A percentile compares a stretch with the other conserved stretches of the same genome.
These are phyloP conservation scores for Oreochromis mossambicus DNA, from an alignment of 2,797 vertebrate species.

Conservation along the genomic window DNA sequence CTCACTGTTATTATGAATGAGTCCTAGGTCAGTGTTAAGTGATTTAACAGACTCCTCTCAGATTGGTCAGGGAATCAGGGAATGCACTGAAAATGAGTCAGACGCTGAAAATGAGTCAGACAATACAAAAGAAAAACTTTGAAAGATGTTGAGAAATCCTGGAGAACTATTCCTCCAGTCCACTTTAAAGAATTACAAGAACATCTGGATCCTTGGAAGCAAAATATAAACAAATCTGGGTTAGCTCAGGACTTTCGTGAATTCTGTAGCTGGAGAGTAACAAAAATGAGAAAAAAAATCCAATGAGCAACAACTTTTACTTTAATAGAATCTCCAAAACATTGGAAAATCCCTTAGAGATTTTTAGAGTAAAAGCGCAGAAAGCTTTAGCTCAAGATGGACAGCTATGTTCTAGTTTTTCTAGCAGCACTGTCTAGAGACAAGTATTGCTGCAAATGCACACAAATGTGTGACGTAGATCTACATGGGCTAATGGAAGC, in stretches of 20 bases:
- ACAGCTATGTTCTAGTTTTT: not conserved
- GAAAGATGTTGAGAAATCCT: not conserved
- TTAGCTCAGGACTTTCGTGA: not conserved
- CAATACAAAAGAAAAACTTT: not conserved
- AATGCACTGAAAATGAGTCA: not conserved
- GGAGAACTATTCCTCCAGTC: not conserved
- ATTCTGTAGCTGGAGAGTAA: not conserved
- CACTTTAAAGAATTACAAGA: not conserved
- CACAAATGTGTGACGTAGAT: not conserved
- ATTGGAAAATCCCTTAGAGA: constrained; percentile 32
- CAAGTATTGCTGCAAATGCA: constrained; percentile 17
- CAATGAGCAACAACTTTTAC: not conserved
- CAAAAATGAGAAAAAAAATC: not conserved
- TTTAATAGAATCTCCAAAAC: constrained; percentile 26
- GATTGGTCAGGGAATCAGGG: not conserved
- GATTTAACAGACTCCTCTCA: not conserved
- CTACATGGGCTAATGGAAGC: not conserved
- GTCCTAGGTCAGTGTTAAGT: not conserved
- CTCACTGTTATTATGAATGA: not conserved
- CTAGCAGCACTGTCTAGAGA: not conserved
- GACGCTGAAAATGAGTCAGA: not conserved
- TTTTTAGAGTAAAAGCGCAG: constrained; percentile 17
- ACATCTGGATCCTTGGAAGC: not conserved
- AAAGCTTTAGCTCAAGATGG: constrained; percentile 16
- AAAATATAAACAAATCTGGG: not conserved